A percentile compares a stretch with the other conserved stretches of the same genome.
phyloP scores from a whole-genome alignment of 2,888 invertebrate species.

The Kryphioiulus occultus region DNA sequence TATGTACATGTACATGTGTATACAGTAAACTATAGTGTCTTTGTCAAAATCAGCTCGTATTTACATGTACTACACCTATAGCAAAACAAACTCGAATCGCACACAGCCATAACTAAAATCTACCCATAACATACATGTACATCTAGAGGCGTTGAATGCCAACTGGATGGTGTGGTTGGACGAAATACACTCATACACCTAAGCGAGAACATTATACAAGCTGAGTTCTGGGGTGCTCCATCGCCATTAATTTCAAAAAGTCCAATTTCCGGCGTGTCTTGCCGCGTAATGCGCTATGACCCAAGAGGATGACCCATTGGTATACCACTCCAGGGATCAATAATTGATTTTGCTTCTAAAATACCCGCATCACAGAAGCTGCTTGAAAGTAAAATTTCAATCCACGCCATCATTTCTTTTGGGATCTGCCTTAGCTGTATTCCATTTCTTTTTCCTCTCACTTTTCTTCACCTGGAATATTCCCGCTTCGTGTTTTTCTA shows the following conservation, averaged over 20 bases:
- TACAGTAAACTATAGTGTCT: too few relatives aligned
- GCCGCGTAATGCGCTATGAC: background rate
- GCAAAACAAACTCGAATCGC: too few relatives aligned
- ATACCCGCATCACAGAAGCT: background rate
- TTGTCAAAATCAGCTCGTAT: too few relatives aligned
- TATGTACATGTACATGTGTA: too few relatives aligned
- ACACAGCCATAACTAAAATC: background rate
- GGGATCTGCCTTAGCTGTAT: too few relatives aligned
- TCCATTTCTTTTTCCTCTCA: too few relatives aligned
- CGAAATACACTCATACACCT: background rate
- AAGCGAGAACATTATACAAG: background rate
- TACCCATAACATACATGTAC: background rate
- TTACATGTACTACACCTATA: too few relatives aligned
- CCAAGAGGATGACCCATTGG: conserved; percentile 8
- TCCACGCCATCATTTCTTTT: background rate
- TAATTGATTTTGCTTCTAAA: background rate
- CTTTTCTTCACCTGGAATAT: too few relatives aligned
- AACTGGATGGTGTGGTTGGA: background rate
- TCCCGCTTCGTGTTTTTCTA: too few relatives aligned
- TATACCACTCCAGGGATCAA: background rate
- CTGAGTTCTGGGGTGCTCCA: background rate
- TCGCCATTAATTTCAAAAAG: conserved; percentile 1
- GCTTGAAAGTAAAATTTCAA: background rate
- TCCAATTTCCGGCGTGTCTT: conserved; percentile 20
- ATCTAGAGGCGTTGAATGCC: too few relatives aligned